Base-by-base conservation (phyloP, 1,140 invertebrate genomes). In the Marisa cornuarietis region DNA sequence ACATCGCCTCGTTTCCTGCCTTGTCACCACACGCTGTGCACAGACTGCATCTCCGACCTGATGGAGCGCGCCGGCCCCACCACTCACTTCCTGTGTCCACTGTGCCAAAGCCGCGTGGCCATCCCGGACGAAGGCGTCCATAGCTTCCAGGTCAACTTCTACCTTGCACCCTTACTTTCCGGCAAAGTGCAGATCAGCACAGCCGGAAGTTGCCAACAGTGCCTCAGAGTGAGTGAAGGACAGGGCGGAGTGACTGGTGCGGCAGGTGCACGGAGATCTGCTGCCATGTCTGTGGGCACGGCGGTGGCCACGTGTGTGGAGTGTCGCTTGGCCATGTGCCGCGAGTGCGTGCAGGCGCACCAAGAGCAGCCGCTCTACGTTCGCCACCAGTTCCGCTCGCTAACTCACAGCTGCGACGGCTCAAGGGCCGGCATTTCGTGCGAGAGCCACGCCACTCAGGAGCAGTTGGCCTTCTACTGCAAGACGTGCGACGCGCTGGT, bases 1-100 rank as follows among this genome's bases (percentile, higher is more conserved):
- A 66, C 42, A 8, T 52, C 42, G 0, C 76, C 76, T 10, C 76
- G 76, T 42, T 77, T 77, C 76, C 63, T 77, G 62, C 76, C 76
- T 4, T 77, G 76, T 42, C 76, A 77, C 76, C 76, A 77, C 76
- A 77, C 76, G 49, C 65, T 77, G 65, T 77, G 76, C 76, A 77
- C 76, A 16, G 76, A 77, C 18, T 77, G 76, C 51, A 77, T 77
- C 65, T 18, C 63, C n/a, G 76, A 77, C 76, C 31, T 77, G 42
- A 77, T 77, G 76, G 76, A 77, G 65, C 76, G 76, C 1, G 76
- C 76, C 20, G 22, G 42, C 9, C 5, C 31, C 2, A 11, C 18
- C 51, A 6, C 24, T 9, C n/a, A 51, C 76, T 77, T 77, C n/a
- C 11, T 18, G 18, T 77, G 75, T 49, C 76, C 76, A 20, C 31